Evolutionary conservation across 2,888 invertebrate species (phyloP), one percentile per base, ranked within the genome.

Genomic region (Andrena camellia): DNA sequence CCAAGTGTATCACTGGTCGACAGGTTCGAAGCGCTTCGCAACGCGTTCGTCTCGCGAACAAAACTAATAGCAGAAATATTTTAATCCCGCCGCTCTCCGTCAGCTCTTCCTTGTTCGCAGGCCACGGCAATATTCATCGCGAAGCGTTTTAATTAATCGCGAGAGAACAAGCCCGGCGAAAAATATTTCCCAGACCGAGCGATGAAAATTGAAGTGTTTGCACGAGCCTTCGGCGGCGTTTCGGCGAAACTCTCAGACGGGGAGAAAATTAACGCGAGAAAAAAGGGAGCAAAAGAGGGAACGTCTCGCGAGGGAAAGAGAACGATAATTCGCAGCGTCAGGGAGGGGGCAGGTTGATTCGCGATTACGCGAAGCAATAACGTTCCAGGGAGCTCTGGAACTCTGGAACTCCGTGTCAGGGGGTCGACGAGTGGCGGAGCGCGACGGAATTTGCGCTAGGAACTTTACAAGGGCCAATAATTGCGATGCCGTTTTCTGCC

Each of bases 71-170:
- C 10, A 29, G 64, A 70, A 67, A 77, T 64, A 60, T 69, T 77
- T 50, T 35, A 63, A 79, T 76, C 67, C 10, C 35, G 23, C 5
- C 17, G 23, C 42, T 1, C 10, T 10, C 20, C 0, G 48, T n/a
- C 26, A 2, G 31, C 7, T 23, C 1, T 48, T 23, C 13, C 31
- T 7, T 17, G 35, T 1, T 60, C 42, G n/a, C 23, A 42, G 42
- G 33, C 13, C n/a, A 0, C 5, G 1, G 54, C 0, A 8, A 68
- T 23, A 66, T 70, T 70, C 57, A 62, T 66, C 50, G 52, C 68
- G 57, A 13, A 31, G 20, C 66, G 68, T 64, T 81, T 71, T 67
- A 81, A 81, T 81, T 81, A 78, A 78, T 81, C 63, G 68, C 17
- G 62, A 50, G 63, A 1, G 10, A 75, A 63, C 42, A 17, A 62